Conservation (phyloP, 2,113 vertebrate species). For the Albula glossodonta region DNA sequence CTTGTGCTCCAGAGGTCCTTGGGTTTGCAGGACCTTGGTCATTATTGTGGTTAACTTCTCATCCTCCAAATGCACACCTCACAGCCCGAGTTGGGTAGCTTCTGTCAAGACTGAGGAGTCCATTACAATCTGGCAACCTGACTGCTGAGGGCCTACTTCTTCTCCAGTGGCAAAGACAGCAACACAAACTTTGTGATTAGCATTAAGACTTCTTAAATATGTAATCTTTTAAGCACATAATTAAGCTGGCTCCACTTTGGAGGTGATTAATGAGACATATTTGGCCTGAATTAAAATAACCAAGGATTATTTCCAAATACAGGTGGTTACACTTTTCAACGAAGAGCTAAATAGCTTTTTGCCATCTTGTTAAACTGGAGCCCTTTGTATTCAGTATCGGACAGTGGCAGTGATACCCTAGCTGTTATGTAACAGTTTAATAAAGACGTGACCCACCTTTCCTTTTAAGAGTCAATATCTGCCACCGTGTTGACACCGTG, state of each 20-base stretch:
- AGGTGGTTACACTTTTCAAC: not conserved
- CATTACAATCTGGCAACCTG: no score
- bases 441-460: not conserved
- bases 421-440: not conserved
- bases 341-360: not conserved
- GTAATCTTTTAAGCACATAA: not conserved
- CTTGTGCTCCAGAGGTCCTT: no score
- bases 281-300: not conserved
- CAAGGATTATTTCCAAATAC: not conserved
- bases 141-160: no score
- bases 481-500: not conserved
- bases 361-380: not conserved
- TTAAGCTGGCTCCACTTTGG: not conserved
- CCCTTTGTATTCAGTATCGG: not conserved
- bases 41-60: not conserved
- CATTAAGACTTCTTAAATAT: no score
- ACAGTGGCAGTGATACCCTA: not conserved
- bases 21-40: not conserved
- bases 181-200: no score
- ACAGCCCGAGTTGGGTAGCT: not conserved
- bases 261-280: not conserved
- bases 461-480: not conserved
- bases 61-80: not conserved
- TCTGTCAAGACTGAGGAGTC: not conserved
- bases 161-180: no score